Base-by-base conservation (phyloP, 2,797 vertebrate species). In the Molossus molossus region DNA sequence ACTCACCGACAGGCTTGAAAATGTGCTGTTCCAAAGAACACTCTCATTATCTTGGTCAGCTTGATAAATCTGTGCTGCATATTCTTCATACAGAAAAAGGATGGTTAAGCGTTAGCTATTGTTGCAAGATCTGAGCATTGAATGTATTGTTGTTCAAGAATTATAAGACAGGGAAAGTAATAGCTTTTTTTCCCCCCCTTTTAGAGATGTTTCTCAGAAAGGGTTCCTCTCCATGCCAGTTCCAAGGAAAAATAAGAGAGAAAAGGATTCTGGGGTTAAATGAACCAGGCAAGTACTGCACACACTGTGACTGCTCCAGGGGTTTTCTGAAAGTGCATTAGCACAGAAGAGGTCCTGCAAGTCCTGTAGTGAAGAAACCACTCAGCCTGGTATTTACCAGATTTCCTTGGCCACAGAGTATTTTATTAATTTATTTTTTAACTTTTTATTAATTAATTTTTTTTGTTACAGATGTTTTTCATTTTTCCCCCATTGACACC, bases 91-190 rank as follows among this genome's bases (percentile, higher is more conserved):
- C 48, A 1, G 77, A 45, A 89, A 70, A 80, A 70, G 4, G 10
- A 40, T 13, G 55, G 50, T 25, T 45, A 48, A 67, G 21, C 15
- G 8, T n/a, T 73, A 60, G 9, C 40, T 87, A 3, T 33, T 83
- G 3, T 33, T 93, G 29, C 73, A 93, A 86, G 10, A 86, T 55
- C 12, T 15, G 11, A 72, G 53, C 9, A 40, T 65, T 60, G 48
- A 75, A 69, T 40, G 13, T 37, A 60, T 76, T 93, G 77, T 88
- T 67, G n/a, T 50, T 81, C 45, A 93, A 82, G 45, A 12, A 33
- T 70, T 48, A 4, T n/a, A 84, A 87, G 13, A 69, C 64, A 57
- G 3, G 14, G 53, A 85, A 88, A 18, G 20, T 12, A 88, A 20
- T 18, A 88, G 55, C 2, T 45, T 37, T 69, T 53, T 55, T 64